Evolutionary conservation across 2,888 invertebrate species (phyloP), one percentile per base, ranked within the genome.

Genomic region (Selenia dentaria): DNA sequence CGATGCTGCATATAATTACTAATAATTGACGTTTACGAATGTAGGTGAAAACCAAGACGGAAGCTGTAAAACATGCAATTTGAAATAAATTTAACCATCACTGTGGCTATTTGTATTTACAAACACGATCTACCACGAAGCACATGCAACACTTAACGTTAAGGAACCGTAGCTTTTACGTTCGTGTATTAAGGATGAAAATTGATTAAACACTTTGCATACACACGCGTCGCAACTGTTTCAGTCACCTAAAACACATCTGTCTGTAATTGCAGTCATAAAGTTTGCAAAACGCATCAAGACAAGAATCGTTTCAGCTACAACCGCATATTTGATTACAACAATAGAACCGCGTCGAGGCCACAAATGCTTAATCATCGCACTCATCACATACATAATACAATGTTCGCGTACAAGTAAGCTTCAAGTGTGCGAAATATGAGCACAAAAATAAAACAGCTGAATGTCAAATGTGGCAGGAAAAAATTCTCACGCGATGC

Each of bases 401-500:
- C 11, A 10, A 10, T 33, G 12, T 12, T 11, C 2, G 12, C 26
- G 11, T 36, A 28, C 18, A 39, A 6, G 46, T 59, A 22, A 22
- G 22, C 22, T 55, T 38, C 58, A 55, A 62, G 62, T 69, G 72
- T 68, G 72, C 70, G 64, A 69, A 73, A 66, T 74, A 71, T 66
- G 68, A 59, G 55, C 61, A 69, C 60, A 50, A 72, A 83, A 81
- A 81, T 70, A 79, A 79, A 80, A 74, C 71, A 53, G 57, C 63
- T 57, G 65, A 70, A 71, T 63, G 70, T 66, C 22, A 25, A 25
- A 25, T 25, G 25, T 25, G 58, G 64, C 63, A 60, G 47, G 57
- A 54, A 64, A 62, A 74, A 70, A 78, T 82, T 84, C 85, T 77
- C 83, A 83, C 79, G 81, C 74, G 62, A 66, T 73, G 61, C 64